Evolutionary conservation across 2,797 vertebrate species (phyloP), one percentile per base, ranked within the genome.

Genomic region (Gallinago stenura): DNA sequence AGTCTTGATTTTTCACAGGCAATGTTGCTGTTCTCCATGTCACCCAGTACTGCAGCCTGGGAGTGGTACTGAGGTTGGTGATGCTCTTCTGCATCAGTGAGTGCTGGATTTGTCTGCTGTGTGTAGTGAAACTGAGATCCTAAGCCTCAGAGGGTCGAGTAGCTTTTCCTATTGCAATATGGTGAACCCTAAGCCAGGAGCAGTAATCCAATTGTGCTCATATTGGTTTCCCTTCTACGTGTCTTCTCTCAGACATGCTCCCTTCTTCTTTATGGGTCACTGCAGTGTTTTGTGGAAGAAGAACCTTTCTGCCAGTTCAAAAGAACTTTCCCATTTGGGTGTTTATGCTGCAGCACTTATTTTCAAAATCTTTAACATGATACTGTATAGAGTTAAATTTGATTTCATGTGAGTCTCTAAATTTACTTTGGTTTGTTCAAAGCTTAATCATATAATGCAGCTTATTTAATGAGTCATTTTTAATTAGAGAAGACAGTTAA

Each of bases 401-500:
- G 21, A 62, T 79, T 60, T 56, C 1, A 5, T 72, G 18, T 37
- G 20, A 64, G 56, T 54, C 18, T 45, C 24, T 58, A 66, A 33
- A 56, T 68, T 70, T 80, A 33, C 64, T 87, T 91, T 86, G 83
- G 46, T 84, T 94, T 83, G 48, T 83, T 97, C 26, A 3, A 73
- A 93, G 71, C 83, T 93, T 87, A 87, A 57, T 92, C 80, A 75
- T 75, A 64, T 8, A 84, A 80, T 33, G 60, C 83, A 94, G 53
- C 75, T 92, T 89, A 71, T 71, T 92, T 77, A 2, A 28, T 96
- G 91, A 95, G 73, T 96, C 83, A 94, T 61, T 96, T 95, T 95
- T 96, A 96, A 96, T 96, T 97, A 95, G 66, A 94, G 91, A 83
- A 68, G 87, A 45, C 68, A 30, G 80, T 4, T 92, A 86, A 95